These are phyloP conservation scores for Drosophila antonietae DNA, from an alignment of 2,888 invertebrate species.

Conservation along the genomic window DNA sequence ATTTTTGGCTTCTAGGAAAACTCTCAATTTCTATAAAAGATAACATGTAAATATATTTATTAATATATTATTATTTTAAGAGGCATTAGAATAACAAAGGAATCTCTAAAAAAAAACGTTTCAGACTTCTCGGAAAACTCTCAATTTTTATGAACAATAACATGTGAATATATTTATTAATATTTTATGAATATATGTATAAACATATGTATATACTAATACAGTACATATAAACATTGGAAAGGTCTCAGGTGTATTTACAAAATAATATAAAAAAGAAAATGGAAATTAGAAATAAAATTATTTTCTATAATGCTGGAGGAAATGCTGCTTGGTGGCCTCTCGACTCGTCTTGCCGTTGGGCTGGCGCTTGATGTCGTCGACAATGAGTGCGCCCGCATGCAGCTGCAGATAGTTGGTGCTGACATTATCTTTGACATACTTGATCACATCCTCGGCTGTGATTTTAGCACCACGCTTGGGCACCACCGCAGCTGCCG, in stretches of 20 bases:
- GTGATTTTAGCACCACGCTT: conserved; percentile 18
- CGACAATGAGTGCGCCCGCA: conserved; percentile 59
- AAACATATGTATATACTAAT: background rate
- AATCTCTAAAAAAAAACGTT: too few species aligned
- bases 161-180: background rate
- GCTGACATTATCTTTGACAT: conserved; percentile 29
- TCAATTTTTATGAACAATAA: background rate
- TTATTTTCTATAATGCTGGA: conserved; percentile 27
- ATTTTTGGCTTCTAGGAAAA: background rate
- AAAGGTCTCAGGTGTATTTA: background rate
- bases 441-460: conserved; percentile 53
- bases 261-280: background rate
- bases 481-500: conserved; percentile 70
- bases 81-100: too few species aligned
- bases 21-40: background rate
- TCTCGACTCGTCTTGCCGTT: conserved; percentile 61
- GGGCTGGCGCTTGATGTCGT: conserved; percentile 52
- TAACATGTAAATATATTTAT: background rate
- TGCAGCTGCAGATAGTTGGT: conserved; percentile 54
- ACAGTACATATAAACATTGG: background rate
- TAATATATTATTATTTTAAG: background rate
- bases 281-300: background rate
- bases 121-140: background rate
- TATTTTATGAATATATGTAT: background rate
- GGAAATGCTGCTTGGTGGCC: conserved; percentile 42